A percentile compares a stretch with the other conserved stretches of the same genome.
These are phyloP conservation scores for Cabera pusaria DNA, from an alignment of 2,888 invertebrate species.

Conservation along the genomic window DNA sequence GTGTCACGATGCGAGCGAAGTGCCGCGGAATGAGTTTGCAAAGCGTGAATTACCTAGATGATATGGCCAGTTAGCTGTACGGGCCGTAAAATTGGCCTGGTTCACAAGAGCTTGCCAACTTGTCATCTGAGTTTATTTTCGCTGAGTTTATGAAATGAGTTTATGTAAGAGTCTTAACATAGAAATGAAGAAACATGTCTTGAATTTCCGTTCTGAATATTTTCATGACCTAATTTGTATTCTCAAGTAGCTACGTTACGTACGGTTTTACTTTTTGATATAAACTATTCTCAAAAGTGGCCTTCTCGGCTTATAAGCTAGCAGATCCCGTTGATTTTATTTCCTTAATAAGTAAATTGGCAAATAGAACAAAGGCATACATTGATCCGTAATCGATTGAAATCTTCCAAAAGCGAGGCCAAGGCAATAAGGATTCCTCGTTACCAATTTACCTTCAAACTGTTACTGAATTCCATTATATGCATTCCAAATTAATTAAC, in stretches of 20 bases:
- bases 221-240: no score
- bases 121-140: no score
- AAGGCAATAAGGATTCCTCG: slow-evolving; percentile 9
- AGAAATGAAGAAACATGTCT: no score
- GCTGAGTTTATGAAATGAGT: no score
- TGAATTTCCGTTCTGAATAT: no score
- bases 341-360: neutral
- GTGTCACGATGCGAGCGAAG: slow-evolving; percentile 7
- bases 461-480: slow-evolving; percentile 10
- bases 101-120: slow-evolving; percentile 19
- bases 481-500: slow-evolving; percentile 27
- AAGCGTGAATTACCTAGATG: slow-evolving; percentile 2
- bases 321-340: no score
- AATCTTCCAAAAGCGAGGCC: slow-evolving; percentile 12
- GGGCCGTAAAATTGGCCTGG: slow-evolving; percentile 23
- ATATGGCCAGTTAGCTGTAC: neutral
- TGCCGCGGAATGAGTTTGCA: neutral
- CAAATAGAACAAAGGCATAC: slow-evolving; percentile 1
- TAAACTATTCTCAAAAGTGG: no score
- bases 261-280: no score
- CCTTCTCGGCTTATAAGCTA: no score
- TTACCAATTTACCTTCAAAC: slow-evolving; percentile 14
- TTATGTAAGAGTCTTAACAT: no score
- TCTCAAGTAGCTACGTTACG: no score
- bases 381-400: neutral